Conservation (phyloP, 2,797 vertebrate species). For the Squalus acanthias region DNA sequence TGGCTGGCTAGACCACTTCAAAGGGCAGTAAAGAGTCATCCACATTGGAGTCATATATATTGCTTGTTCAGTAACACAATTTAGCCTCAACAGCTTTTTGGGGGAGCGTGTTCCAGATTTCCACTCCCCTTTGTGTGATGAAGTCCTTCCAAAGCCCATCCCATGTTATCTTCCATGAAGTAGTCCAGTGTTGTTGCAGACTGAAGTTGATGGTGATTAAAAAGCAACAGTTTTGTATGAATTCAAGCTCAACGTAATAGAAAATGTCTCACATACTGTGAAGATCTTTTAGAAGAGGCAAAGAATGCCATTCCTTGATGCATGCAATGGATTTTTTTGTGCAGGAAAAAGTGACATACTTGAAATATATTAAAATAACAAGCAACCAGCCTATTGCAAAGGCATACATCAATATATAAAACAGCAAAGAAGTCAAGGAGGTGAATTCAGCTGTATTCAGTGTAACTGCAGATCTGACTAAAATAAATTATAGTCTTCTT, state of each 20-base stretch:
- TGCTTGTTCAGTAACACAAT: neutral
- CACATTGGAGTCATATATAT: neutral
- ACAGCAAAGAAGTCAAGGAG: neutral
- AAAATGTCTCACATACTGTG: neutral
- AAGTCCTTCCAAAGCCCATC: neutral
- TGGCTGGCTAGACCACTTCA: neutral
- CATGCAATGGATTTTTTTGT: neutral
- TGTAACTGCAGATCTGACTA: neutral
- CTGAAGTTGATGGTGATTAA: neutral
- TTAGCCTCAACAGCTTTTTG: neutral
- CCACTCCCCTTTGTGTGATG: neutral
- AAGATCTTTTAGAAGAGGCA: neutral
- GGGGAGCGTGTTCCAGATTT: neutral
- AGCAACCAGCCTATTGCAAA: neutral
- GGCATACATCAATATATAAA: neutral
- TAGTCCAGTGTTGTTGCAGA: neutral
- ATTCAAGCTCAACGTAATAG: neutral
- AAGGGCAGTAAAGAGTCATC: neutral
- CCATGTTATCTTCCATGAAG: neutral
- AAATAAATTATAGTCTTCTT: neutral
- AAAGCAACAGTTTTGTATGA: neutral
- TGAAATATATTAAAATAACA: no score
- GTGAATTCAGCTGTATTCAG: neutral
- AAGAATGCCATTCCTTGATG: neutral
- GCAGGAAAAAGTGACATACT: no score